phyloP scores from a whole-genome alignment of 1,140 invertebrate species.

The Brachionus rotundiformis region DNA sequence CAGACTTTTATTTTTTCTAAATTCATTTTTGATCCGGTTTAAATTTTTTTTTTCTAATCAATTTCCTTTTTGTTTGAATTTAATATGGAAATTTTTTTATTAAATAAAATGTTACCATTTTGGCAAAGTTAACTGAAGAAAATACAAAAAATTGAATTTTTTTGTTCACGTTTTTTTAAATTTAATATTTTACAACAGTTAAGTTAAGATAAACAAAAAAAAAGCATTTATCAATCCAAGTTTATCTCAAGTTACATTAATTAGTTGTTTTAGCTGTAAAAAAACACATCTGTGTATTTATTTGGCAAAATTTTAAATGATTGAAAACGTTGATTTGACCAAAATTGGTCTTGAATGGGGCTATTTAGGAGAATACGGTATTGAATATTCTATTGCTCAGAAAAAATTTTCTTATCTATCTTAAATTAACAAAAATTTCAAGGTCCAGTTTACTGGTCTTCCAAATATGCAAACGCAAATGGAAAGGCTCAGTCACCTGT shows the following conservation, averaged over 20 bases:
- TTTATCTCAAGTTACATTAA: not conserved
- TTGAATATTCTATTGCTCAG: not conserved
- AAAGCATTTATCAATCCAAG: not conserved
- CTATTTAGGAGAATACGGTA: constrained; percentile 10
- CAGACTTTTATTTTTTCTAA: not conserved
- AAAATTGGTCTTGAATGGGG: constrained; percentile 25
- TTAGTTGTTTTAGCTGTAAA: not conserved
- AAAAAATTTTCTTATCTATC: no score
- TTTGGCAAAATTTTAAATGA: no score
- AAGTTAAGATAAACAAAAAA: not conserved
- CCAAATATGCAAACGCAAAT: not conserved
- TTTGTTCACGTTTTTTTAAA: not conserved
- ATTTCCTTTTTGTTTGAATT: no score
- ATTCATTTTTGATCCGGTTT: not conserved
- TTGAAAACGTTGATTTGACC: not conserved
- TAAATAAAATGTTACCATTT: not conserved
- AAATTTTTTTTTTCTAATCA: no score
- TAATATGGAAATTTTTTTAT: no score
- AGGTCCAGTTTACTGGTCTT: constrained; percentile 19
- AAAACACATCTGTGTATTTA: no score
- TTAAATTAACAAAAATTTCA: not conserved
- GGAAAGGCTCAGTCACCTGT: constrained; percentile 44
- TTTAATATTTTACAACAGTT: not conserved
- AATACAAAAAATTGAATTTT: not conserved
- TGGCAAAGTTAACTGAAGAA: not conserved